A percentile compares a stretch with the other conserved stretches of the same genome.
Evolutionary conservation across 2,888 invertebrate genomes (phyloP).

Genomic region (Matsumyia berberina): DNA sequence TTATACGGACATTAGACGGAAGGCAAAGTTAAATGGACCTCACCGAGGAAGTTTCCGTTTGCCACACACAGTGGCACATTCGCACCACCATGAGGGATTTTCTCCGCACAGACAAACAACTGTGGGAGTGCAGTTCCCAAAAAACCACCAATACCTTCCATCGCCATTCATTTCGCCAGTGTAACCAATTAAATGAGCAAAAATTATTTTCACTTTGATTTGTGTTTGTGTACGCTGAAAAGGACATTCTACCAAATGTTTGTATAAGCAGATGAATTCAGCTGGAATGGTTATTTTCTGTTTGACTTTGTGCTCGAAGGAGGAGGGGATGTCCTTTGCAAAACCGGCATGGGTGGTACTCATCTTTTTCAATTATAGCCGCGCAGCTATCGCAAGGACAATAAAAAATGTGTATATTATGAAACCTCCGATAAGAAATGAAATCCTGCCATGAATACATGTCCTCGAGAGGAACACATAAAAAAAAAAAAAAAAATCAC

Average conservation of each 20-base stretch:
- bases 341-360: conserved; percentile 10
- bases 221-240: conserved; percentile 62
- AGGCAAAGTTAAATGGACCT: conserved; percentile 70
- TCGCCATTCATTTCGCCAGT: conserved; percentile 47
- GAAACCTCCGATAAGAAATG: conserved; percentile 64
- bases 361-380: conserved; percentile 62
- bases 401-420: conserved; percentile 60
- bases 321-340: conserved; percentile 26
- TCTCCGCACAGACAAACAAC: neutral
- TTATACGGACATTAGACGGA: conserved; percentile 65
- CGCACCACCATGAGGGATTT: conserved; percentile 36
- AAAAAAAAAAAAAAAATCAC: conserved; percentile 46
- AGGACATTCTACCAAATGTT: conserved; percentile 68
- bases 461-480: conserved; percentile 64
- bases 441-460: conserved; percentile 52
- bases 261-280: conserved; percentile 71
- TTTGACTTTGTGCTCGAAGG: conserved; percentile 54
- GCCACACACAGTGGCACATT: neutral
- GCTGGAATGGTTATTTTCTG: conserved; percentile 61
- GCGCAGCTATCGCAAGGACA: conserved; percentile 65
- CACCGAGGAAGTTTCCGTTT: conserved; percentile 31
- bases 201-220: conserved; percentile 73
- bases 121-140: conserved; percentile 49
- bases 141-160: conserved; percentile 21
- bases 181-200: conserved; percentile 71